These are phyloP conservation scores for Abscondita cerata DNA, from an alignment of 2,888 invertebrate species.

Conservation along the genomic window DNA sequence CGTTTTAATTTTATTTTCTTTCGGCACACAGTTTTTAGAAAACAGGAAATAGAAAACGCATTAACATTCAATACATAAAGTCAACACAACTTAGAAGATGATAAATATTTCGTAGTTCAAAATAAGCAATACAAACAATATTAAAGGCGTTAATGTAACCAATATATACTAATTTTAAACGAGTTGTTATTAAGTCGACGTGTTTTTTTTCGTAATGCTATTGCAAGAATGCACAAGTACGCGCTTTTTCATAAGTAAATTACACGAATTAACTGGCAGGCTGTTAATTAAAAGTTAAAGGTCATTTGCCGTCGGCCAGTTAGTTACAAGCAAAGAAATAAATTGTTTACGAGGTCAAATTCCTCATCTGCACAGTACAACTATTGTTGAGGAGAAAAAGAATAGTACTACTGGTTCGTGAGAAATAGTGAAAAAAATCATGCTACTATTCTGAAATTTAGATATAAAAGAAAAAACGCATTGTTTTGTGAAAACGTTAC, in stretches of 20 bases:
- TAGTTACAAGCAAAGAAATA: slow-evolving; percentile 1
- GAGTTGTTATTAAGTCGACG: no score
- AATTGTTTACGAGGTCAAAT: slow-evolving; percentile 9
- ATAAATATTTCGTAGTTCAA: not conserved
- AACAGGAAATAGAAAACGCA: no score
- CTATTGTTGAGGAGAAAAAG: not conserved
- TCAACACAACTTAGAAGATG: no score
- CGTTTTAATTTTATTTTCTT: no score
- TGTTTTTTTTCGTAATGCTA: no score
- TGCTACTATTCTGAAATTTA: no score
- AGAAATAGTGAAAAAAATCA: not conserved
- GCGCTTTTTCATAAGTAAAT: not conserved
- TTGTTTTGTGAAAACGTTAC: no score
- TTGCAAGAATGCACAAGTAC: not conserved
- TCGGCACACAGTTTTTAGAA: no score
- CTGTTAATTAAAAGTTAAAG: slow-evolving; percentile 14
- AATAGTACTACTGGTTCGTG: not conserved
- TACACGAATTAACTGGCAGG: not conserved
- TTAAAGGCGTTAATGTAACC: not conserved
- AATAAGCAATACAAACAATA: not conserved
- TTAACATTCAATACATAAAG: no score
- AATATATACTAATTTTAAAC: not conserved
- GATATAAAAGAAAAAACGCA: no score
- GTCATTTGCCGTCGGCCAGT: slow-evolving; percentile 3
- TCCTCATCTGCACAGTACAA: slow-evolving; percentile 2